A percentile compares a stretch with the other conserved stretches of the same genome.
phyloP scores from a whole-genome alignment of 2,797 vertebrate genomes.

The Scomberomorus guttatus region DNA sequence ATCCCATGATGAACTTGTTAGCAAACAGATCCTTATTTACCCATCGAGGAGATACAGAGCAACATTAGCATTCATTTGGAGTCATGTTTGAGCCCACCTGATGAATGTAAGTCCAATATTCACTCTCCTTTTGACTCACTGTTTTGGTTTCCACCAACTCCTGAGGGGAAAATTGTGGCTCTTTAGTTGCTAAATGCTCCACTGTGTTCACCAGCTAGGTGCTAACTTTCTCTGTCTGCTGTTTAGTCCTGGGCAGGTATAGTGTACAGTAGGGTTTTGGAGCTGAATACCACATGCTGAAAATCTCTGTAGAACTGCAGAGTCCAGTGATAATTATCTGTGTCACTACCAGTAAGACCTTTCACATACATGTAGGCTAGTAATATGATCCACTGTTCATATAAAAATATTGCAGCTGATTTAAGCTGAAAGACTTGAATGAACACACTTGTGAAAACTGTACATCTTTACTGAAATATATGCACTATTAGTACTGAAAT shows the following conservation, averaged over 20 bases:
- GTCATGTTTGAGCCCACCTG: neutral
- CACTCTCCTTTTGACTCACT: too few species aligned
- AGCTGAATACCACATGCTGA: neutral
- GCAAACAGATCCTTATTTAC: too few species aligned
- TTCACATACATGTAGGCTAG: neutral
- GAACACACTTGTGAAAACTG: slow-evolving; percentile 6
- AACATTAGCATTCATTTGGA: neutral
- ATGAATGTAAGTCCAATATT: too few species aligned
- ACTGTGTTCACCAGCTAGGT: too few species aligned
- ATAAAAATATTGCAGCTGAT: neutral
- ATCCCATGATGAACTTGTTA: too few species aligned
- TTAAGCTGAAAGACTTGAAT: neutral
- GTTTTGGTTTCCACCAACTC: neutral
- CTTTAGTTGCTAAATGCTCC: neutral
- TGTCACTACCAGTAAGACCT: neutral
- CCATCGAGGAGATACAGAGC: neutral
- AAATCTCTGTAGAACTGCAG: neutral
- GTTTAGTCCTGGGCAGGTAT: neutral
- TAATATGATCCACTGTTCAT: neutral
- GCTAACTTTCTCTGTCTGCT: neutral
- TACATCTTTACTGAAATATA: neutral
- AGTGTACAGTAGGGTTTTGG: neutral
- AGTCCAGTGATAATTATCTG: neutral
- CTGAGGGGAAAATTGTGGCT: neutral
- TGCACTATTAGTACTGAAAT: neutral